Evolutionary conservation across 2,113 vertebrate genomes (phyloP), one percentile per base, ranked within the genome.

Genomic region (Crotalus viridis): DNA sequence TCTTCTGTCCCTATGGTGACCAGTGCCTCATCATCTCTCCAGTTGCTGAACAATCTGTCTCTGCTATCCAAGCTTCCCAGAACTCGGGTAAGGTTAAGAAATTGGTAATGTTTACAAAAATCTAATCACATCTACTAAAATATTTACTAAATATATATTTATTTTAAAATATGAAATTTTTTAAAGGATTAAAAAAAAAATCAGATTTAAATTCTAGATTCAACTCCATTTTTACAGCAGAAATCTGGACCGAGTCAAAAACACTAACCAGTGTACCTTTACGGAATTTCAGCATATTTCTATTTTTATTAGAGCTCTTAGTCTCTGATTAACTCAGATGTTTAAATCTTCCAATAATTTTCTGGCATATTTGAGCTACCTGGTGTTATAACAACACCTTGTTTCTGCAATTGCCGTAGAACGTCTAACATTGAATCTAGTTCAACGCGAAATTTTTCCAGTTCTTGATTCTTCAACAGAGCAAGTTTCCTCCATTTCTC

Each of bases 381-480:
- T 0, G 90, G 74, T 0, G 98, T 98, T 57, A 99, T 97, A 8
- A 98, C 97, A 48, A 98, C 97, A 0, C 98, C 98, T 87, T 98
- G 98, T 90, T 96, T 98, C 59, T 99, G 99, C 46, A 99, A 97
- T 89, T 99, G 98, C 93, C 97, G 97, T 88, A 99, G 94, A 24
- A 99, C 97, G 81, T 99, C 99, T 64, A 99, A 91, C 89, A 99
- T 99, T 0, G 98, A 98, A 97, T 99, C 99, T 93, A 99, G 87
- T 94, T 99, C 99, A 56, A 97, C 94, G 43, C 98, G 97, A 93
- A 99, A 99, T 89, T 94, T 97, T 90, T 99, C 98, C 94, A 99
- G 97, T 69, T 99, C 98, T 51, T 91, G 97, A 91, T 97, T 98
- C 95, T 98, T 99, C n/a, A 96, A 90, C 92, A 98, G 98, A 0